These are phyloP conservation scores for Pomacea maculata DNA, from an alignment of 1,140 invertebrate species.

Conservation along the genomic window DNA sequence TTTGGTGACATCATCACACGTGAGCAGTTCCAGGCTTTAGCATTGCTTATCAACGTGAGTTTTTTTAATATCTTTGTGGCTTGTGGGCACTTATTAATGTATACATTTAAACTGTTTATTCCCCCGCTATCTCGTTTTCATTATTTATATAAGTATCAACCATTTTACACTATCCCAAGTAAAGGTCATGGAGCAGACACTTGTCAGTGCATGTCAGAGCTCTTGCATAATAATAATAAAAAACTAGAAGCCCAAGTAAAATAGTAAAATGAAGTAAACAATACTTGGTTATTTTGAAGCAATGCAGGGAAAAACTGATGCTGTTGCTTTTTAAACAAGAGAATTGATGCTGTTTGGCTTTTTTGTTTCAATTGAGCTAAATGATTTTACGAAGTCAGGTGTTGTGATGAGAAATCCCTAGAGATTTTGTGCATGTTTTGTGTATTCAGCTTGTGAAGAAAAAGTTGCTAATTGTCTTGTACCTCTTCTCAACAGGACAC, in stretches of 20 bases:
- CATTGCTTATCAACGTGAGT: constrained; percentile 86
- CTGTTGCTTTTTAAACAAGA: no score
- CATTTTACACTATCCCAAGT: no score
- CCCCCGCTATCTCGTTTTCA: no score
- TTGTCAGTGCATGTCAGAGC: background rate
- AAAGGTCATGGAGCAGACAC: background rate
- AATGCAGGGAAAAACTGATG: no score
- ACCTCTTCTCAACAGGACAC: constrained; percentile 74
- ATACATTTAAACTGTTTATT: no score
- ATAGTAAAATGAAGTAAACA: no score
- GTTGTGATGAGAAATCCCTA: no score
- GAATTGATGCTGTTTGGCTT: no score
- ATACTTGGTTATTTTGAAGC: no score
- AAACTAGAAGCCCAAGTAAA: background rate
- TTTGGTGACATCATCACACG: constrained; percentile 93
- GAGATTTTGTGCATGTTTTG: background rate
- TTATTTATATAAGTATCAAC: no score
- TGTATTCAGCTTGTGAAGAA: background rate
- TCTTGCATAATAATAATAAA: background rate
- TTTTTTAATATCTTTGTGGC: background rate
- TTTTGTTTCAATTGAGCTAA: no score
- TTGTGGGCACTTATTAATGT: background rate
- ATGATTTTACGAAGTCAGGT: no score
- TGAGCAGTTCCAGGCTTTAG: constrained; percentile 94
- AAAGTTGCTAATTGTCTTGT: constrained; percentile 11